A percentile compares a stretch with the other conserved stretches of the same genome.
Evolutionary conservation across 2,888 invertebrate species (phyloP).

Genomic region (Rhodophaea formosa): DNA sequence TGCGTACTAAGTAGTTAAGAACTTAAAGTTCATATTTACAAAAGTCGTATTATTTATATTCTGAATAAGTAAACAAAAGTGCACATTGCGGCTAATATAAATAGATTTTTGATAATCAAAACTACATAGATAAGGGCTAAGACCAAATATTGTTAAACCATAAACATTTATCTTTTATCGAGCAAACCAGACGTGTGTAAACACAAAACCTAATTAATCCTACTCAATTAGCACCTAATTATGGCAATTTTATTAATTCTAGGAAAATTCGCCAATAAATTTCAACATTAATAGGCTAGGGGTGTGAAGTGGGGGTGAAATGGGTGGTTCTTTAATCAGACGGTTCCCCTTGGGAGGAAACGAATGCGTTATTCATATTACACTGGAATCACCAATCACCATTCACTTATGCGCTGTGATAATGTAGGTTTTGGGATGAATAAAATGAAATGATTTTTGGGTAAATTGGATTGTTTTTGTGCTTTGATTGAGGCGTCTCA

Average conservation of each 20-base stretch:
- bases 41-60: too few species aligned
- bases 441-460: slow-evolving; percentile 28
- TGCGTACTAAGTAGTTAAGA: too few species aligned
- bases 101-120: too few species aligned
- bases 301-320: slow-evolving; percentile 15
- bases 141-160: background rate
- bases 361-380: slow-evolving; percentile 50
- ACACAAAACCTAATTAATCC: background rate
- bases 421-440: slow-evolving; percentile 32
- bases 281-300: slow-evolving; percentile 26
- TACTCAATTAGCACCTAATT: slow-evolving; percentile 19
- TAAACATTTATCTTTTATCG: background rate
- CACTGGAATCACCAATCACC: slow-evolving; percentile 37
- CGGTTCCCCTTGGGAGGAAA: slow-evolving; percentile 33
- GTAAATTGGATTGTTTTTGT: slow-evolving; percentile 19
- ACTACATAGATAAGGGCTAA: too few species aligned
- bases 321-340: slow-evolving; percentile 39
- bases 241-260: slow-evolving; percentile 24
- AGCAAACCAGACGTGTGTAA: background rate
- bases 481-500: background rate
- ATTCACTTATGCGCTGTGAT: slow-evolving; percentile 35
- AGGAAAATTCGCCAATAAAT: slow-evolving; percentile 27
- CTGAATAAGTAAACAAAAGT: too few species aligned
- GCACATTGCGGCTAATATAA: too few species aligned
- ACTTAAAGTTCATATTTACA: too few species aligned